These are phyloP conservation scores for Festucalex cinctus DNA, from an alignment of 2,113 vertebrate genomes.

Conservation along the genomic window DNA sequence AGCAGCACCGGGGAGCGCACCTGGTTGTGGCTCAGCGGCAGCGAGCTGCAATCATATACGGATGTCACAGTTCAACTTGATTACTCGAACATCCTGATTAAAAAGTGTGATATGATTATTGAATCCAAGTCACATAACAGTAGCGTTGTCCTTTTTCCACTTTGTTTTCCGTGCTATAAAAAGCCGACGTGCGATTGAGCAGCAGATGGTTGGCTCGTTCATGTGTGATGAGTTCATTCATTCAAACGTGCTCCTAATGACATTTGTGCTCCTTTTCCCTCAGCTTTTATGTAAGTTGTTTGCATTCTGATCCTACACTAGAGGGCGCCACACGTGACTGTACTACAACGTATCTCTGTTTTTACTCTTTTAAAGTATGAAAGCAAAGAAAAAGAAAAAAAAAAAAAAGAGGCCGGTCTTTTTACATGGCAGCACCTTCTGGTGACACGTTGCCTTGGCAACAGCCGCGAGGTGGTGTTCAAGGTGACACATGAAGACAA, in stretches of 20 bases:
- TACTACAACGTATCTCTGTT: background rate
- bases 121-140: background rate
- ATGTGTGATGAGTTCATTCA: conserved; percentile 46
- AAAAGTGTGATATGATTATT: background rate
- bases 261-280: background rate
- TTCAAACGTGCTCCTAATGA: conserved; percentile 21
- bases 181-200: background rate
- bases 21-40: conserved; percentile 84
- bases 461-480: background rate
- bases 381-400: background rate
- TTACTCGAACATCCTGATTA: no score
- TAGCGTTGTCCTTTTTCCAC: background rate
- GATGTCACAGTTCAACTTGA: conserved; percentile 1
- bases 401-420: background rate
- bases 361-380: background rate
- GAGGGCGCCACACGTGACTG: background rate
- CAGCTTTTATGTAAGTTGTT: background rate
- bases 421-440: background rate
- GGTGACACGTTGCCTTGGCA: background rate
- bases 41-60: conserved; percentile 70
- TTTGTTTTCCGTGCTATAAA: background rate
- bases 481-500: background rate
- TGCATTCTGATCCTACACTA: conserved; percentile 20
- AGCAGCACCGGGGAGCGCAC: conserved; percentile 88
- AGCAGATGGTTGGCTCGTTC: conserved; percentile 64